Percentiles rank a stretch among this genome's conserved stretches.
Conservation (phyloP, 2,888 invertebrate species). For the Volucella zonaria region DNA sequence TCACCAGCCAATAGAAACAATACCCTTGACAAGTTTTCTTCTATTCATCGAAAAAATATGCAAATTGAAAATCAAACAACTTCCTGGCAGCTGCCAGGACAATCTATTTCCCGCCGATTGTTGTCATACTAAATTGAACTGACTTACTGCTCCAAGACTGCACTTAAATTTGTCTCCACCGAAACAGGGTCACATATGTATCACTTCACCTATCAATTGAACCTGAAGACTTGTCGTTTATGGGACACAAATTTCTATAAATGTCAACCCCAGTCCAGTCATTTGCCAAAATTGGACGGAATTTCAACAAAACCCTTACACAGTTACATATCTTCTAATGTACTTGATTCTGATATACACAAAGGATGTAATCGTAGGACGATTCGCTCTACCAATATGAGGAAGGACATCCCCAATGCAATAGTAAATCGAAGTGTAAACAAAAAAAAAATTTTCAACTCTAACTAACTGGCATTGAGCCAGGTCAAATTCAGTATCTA, state of each 20-base stretch:
- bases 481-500: conserved; percentile 46
- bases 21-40: too few species aligned
- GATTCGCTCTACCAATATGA: too few species aligned
- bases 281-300: conserved; percentile 49
- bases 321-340: conserved; percentile 44
- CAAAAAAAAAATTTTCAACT: too few species aligned
- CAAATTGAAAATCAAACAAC: conserved; percentile 34
- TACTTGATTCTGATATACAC: conserved; percentile 11
- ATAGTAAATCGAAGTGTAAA: conserved; percentile 59
- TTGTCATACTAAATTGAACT: background rate
- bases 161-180: conserved; percentile 5
- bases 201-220: conserved; percentile 26
- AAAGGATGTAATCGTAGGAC: too few species aligned
- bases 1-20: too few species aligned
- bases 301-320: conserved; percentile 11
- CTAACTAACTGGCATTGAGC: conserved; percentile 60
- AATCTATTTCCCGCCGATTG: conserved; percentile 34
- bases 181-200: conserved; percentile 25
- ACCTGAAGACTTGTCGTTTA: conserved; percentile 26
- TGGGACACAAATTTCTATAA: conserved; percentile 2
- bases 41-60: background rate
- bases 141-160: background rate
- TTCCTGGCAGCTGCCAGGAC: conserved; percentile 8
- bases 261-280: background rate
- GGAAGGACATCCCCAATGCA: conserved; percentile 30